Conservation (phyloP, 2,113 vertebrate genomes). For the Heloderma charlesbogerti region DNA sequence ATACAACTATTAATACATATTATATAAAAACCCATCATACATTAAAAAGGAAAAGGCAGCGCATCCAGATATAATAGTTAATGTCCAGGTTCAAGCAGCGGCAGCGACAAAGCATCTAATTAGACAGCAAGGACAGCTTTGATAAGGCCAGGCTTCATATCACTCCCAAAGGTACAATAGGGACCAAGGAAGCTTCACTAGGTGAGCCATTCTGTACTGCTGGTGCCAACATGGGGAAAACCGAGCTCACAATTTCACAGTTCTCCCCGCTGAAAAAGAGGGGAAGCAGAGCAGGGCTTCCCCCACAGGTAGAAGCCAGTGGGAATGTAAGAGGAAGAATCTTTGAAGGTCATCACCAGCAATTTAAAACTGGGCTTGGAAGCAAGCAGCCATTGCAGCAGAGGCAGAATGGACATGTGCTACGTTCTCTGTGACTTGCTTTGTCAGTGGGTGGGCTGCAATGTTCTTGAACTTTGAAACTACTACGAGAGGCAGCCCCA, state of each 20-base stretch:
- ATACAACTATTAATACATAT: not conserved
- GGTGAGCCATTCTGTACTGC: not conserved
- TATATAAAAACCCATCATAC: not conserved
- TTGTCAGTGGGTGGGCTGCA: not conserved
- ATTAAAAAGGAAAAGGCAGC: not conserved
- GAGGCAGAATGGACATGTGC: not conserved
- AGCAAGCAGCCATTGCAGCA: not conserved
- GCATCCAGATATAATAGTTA: no score
- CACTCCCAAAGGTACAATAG: not conserved
- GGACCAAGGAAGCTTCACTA: not conserved
- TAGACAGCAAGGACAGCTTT: not conserved
- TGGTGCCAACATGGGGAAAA: not conserved
- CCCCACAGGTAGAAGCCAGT: no score
- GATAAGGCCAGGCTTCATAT: not conserved
- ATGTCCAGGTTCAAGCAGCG: not conserved
- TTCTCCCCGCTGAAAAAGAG: no score
- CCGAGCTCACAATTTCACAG: not conserved
- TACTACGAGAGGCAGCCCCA: not conserved
- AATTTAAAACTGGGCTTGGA: not conserved
- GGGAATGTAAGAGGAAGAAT: not conserved
- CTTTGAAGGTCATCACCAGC: not conserved
- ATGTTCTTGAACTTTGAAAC: not conserved
- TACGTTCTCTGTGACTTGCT: not conserved
- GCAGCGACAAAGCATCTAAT: not conserved
- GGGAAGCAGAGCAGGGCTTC: no score